These are phyloP conservation scores for Cyprinella venusta DNA, from an alignment of 2,797 vertebrate genomes.

Conservation along the genomic window DNA sequence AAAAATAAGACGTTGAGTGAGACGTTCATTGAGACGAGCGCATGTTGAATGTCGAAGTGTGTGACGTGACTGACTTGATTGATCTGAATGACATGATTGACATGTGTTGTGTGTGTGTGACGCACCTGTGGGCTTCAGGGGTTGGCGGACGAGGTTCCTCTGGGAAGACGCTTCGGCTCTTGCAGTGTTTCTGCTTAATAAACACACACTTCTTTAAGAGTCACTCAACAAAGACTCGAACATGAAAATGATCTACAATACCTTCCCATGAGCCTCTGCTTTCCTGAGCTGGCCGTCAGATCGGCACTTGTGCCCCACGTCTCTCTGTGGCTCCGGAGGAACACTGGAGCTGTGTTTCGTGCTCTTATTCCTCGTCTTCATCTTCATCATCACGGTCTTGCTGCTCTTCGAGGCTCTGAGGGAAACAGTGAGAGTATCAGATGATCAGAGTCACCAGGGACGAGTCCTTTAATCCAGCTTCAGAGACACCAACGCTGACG, in stretches of 20 bases:
- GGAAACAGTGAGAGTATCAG: not conserved
- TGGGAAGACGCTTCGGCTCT: not conserved
- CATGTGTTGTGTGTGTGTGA: no score
- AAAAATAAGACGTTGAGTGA: no score
- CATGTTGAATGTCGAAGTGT: no score
- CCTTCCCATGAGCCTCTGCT: conserved; percentile 70
- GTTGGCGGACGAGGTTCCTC: not conserved
- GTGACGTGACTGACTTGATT: no score
- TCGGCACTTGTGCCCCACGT: conserved; percentile 69
- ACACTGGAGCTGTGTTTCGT: conserved; percentile 56
- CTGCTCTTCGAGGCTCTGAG: conserved; percentile 60
- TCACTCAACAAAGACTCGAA: not conserved
- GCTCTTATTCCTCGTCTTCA: conserved; percentile 70
- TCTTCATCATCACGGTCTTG: conserved; percentile 54
- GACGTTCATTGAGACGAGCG: no score
- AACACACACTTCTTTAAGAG: not conserved
- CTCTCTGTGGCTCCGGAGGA: conserved; percentile 56
- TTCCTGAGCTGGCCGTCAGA: conserved; percentile 57
- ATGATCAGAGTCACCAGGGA: not conserved
- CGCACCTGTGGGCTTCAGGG: not conserved
- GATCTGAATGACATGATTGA: no score
- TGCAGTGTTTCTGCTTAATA: not conserved
- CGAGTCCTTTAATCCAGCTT: not conserved
- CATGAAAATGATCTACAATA: conserved; percentile 51
- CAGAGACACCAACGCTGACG: accelerated